Evolutionary conservation across 2,113 vertebrate genomes (phyloP).

Genomic region (Lampris megalopsis): DNA sequence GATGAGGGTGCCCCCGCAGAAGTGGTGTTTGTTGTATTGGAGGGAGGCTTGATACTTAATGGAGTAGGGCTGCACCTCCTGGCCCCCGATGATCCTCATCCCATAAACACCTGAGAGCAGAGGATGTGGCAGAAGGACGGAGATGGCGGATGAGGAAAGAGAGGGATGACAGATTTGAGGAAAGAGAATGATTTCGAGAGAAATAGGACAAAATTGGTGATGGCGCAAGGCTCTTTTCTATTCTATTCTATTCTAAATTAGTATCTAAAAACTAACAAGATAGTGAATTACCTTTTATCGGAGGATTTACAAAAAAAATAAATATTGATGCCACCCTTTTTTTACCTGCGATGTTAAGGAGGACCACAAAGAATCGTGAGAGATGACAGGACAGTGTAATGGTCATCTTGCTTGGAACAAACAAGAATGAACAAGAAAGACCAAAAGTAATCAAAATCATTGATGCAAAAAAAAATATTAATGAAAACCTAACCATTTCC

Average conservation of each 20-base stretch:
- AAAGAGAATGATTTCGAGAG: too few species aligned
- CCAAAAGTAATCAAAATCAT: neutral
- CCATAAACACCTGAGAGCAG: constrained; percentile 51
- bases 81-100: constrained; percentile 79
- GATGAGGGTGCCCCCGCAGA: constrained; percentile 82
- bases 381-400: constrained; percentile 32
- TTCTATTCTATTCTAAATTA: neutral
- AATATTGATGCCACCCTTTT: neutral
- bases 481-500: too few species aligned
- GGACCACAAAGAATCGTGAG: constrained; percentile 53
- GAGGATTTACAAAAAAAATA: neutral
- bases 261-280: neutral
- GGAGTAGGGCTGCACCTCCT: constrained; percentile 64
- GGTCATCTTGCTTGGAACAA: constrained; percentile 53
- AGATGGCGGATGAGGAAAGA: too few species aligned
- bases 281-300: neutral
- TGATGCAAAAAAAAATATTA: too few species aligned
- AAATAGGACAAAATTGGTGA: too few species aligned
- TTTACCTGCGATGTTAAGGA: constrained; percentile 61
- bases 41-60: constrained; percentile 80
- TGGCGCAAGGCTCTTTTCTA: neutral
- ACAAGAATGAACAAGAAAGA: neutral
- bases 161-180: too few species aligned
- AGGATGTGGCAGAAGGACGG: too few species aligned
- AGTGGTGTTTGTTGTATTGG: constrained; percentile 65